These are phyloP conservation scores for Augochlorella aurata DNA, from an alignment of 2,888 invertebrate genomes.

Conservation along the genomic window DNA sequence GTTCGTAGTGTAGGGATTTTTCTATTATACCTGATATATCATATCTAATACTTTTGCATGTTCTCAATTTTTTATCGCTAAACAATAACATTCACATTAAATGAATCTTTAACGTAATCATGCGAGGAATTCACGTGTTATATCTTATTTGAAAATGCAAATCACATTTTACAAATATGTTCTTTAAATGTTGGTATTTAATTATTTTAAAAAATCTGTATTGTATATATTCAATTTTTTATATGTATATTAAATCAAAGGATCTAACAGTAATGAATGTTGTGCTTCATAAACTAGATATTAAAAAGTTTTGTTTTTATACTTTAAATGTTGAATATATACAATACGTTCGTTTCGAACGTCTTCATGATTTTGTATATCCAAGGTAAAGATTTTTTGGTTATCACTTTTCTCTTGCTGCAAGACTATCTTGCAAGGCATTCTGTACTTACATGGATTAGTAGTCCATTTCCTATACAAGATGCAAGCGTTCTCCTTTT, in stretches of 20 bases:
- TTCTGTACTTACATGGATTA: constrained; percentile 41
- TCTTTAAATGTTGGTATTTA: constrained; percentile 30
- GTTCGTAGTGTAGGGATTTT: too few species aligned
- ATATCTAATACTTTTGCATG: constrained; percentile 17
- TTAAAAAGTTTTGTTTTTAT: constrained; percentile 21
- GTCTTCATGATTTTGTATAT: constrained; percentile 34
- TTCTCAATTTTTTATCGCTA: constrained; percentile 24
- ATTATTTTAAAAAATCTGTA: constrained; percentile 37
- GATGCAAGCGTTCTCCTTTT: constrained; percentile 25
- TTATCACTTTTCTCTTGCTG: constrained; percentile 57
- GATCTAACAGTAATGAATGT: constrained; percentile 10
- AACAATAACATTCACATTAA: constrained; percentile 26
- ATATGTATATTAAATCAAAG: not conserved
- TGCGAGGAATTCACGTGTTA: constrained; percentile 8
- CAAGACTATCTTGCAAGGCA: constrained; percentile 52
- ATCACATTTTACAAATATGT: constrained; percentile 37
- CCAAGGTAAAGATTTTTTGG: constrained; percentile 63
- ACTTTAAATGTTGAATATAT: constrained; percentile 48
- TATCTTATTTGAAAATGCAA: constrained; percentile 8
- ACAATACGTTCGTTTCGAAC: constrained; percentile 40
- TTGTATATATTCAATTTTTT: constrained; percentile 46
- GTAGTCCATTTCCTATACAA: constrained; percentile 58
- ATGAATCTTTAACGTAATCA: constrained; percentile 24
- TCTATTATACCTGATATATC: constrained; percentile 19
- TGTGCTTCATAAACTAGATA: constrained; percentile 17